Conservation (phyloP, 2,797 vertebrate genomes). For the Alauda arvensis region DNA sequence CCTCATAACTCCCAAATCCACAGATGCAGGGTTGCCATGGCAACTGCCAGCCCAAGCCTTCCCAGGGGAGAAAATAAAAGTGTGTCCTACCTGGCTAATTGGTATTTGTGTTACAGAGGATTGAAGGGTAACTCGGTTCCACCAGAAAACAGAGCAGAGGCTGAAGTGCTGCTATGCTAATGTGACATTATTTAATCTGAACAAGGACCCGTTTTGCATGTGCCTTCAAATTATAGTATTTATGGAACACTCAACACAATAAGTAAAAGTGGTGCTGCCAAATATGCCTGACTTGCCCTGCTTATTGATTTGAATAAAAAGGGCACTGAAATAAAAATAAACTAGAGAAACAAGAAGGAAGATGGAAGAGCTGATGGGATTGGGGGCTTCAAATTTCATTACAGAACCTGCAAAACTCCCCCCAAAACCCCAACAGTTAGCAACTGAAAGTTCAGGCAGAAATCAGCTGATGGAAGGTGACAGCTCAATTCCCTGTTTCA, state of each 20-base stretch:
- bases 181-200: slow-evolving; percentile 46
- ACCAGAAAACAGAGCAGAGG: slow-evolving; percentile 3
- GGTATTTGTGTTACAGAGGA: slow-evolving; percentile 36
- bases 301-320: not conserved
- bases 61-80: slow-evolving; percentile 40
- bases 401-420: not conserved
- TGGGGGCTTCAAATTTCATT: not conserved
- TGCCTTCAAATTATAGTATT: slow-evolving; percentile 29
- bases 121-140: slow-evolving; percentile 22
- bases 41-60: slow-evolving; percentile 53
- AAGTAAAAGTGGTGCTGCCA: slow-evolving; percentile 10
- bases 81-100: slow-evolving; percentile 50
- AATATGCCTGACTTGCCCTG: not conserved
- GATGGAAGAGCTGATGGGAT: not conserved
- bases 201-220: not conserved
- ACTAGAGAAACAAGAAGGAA: not conserved
- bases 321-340: not conserved
- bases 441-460: not conserved
- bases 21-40: slow-evolving; percentile 39
- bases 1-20: slow-evolving; percentile 16
- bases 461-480: not conserved
- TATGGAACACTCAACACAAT: slow-evolving; percentile 1
- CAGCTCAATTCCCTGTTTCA: not conserved
- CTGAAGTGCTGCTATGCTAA: slow-evolving; percentile 18
- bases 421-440: not conserved